Evolutionary conservation across 2,888 invertebrate genomes (phyloP).

Genomic region (Eupithecia abbreviata): DNA sequence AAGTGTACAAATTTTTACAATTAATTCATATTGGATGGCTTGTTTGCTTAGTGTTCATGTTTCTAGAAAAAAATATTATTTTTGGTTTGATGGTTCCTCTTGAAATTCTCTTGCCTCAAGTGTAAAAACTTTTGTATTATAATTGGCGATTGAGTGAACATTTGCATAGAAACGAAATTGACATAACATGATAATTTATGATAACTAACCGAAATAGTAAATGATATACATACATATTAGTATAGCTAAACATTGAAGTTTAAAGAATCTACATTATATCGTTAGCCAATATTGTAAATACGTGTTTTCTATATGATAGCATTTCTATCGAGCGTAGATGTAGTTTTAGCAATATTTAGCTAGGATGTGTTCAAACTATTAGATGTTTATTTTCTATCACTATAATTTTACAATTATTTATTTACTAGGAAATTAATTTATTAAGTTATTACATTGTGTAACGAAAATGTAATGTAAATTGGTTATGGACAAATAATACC

Average conservation of each 20-base stretch:
- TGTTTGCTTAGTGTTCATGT: constrained; percentile 29
- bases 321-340: constrained; percentile 72
- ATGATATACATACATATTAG: constrained; percentile 48
- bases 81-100: constrained; percentile 4
- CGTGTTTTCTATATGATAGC: constrained; percentile 66
- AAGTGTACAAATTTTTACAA: constrained; percentile 36
- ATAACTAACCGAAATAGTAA: constrained; percentile 51
- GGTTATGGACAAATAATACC: constrained; percentile 66
- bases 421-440: constrained; percentile 74
- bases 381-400: constrained; percentile 68
- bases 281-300: constrained; percentile 73
- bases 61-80: constrained; percentile 4
- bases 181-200: constrained; percentile 35
- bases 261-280: constrained; percentile 56
- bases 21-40: constrained; percentile 28
- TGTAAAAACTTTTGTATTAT: constrained; percentile 11
- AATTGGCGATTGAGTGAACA: constrained; percentile 20
- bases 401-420: constrained; percentile 76
- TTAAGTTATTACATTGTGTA: constrained; percentile 66
- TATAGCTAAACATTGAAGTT: constrained; percentile 65
- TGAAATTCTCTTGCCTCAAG: constrained; percentile 11
- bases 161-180: constrained; percentile 23
- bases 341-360: constrained; percentile 79
- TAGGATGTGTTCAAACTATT: constrained; percentile 81
- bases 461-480: constrained; percentile 46